Evolutionary conservation across 2,888 invertebrate species (phyloP).

Genomic region (Hypolimnas misippus): DNA sequence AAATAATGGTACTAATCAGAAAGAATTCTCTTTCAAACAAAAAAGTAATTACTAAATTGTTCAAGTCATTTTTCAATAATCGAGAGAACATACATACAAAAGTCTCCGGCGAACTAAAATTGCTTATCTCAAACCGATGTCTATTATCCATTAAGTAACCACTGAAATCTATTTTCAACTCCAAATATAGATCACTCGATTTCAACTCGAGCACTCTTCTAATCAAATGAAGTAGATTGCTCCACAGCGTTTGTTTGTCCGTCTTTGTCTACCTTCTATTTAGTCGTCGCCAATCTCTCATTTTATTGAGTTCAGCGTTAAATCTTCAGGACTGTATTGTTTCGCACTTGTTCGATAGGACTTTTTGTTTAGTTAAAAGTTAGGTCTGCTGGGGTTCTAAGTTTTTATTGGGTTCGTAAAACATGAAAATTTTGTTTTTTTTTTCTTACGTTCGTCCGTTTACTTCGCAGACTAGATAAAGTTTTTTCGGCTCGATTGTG

Average conservation of each 20-base stretch:
- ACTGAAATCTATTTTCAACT: not conserved
- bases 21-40: too few species aligned
- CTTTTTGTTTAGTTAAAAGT: not conserved
- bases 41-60: too few species aligned
- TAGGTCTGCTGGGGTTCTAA: too few species aligned
- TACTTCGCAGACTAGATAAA: not conserved
- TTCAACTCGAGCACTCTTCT: not conserved
- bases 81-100: too few species aligned
- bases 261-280: not conserved
- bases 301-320: slow-evolving; percentile 4
- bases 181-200: slow-evolving; percentile 2
- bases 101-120: too few species aligned
- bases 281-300: not conserved
- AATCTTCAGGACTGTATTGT: not conserved
- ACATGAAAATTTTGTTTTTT: not conserved
- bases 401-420: too few species aligned
- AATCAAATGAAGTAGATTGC: slow-evolving; percentile 12
- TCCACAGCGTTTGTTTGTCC: slow-evolving; percentile 7
- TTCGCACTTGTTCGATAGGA: not conserved
- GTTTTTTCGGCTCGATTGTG: not conserved
- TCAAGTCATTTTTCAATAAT: too few species aligned
- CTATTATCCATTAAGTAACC: too few species aligned
- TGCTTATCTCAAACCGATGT: too few species aligned
- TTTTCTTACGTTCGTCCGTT: not conserved
- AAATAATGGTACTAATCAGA: too few species aligned